Evolutionary conservation across 2,797 vertebrate species (phyloP).

Genomic region (Muscicapa striata): DNA sequence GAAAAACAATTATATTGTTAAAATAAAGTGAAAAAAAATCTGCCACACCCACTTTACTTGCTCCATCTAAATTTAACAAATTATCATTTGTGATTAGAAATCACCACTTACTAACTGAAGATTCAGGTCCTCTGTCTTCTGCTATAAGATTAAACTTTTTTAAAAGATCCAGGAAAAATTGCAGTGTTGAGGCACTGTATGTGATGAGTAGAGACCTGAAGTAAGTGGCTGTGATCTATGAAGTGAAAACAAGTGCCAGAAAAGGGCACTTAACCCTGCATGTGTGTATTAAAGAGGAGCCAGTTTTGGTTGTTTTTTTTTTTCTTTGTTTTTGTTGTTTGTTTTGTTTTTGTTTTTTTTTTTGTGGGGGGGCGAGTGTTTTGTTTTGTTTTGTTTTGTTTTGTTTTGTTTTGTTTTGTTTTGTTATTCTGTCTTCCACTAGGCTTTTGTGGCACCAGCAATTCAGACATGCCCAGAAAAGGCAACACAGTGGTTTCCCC

Average conservation of each 20-base stretch:
- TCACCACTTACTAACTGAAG: neutral
- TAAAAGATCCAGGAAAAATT: neutral
- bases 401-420: neutral
- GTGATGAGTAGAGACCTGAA: neutral
- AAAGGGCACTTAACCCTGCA: neutral
- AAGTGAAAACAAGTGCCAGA: neutral
- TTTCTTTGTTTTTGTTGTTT: no score
- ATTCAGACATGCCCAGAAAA: neutral
- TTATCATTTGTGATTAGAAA: neutral
- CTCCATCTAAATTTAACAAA: neutral
- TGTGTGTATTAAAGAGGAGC: neutral
- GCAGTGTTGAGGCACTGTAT: neutral
- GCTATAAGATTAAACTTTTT: neutral
- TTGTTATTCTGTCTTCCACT: neutral
- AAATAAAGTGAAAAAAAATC: neutral
- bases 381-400: neutral
- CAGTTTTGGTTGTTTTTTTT: neutral
- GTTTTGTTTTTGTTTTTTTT: no score
- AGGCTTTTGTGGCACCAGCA: neutral
- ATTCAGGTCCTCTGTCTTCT: neutral
- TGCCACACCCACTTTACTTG: fast-evolving
- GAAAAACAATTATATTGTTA: neutral
- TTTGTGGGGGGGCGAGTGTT: no score
- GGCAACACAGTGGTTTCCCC: neutral
- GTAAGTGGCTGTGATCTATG: neutral